Conservation (phyloP, 2,797 vertebrate species). For the Amblyopsis hoosieri region DNA sequence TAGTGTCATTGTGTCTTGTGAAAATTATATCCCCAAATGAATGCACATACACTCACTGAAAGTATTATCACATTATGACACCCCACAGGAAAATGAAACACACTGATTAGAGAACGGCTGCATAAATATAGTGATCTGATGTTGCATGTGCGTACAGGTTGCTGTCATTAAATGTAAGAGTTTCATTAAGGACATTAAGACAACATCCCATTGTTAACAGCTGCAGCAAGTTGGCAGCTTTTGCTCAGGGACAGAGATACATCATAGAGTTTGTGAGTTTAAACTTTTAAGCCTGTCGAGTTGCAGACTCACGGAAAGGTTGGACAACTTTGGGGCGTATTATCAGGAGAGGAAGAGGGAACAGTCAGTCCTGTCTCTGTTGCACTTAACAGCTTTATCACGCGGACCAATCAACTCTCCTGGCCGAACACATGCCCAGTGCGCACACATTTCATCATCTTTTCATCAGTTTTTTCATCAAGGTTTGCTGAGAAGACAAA, state of each 20-base stretch:
- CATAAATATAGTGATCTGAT: constrained; percentile 41
- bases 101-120: constrained; percentile 53
- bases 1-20: constrained; percentile 2
- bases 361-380: constrained; percentile 54
- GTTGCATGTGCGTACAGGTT: constrained; percentile 56
- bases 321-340: constrained; percentile 59
- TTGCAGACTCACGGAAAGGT: constrained; percentile 33
- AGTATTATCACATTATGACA: constrained; percentile 31
- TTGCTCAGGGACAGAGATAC: constrained; percentile 44
- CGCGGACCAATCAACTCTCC: constrained; percentile 53
- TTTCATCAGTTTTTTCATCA: constrained; percentile 43
- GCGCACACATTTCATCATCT: constrained; percentile 51
- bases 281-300: constrained; percentile 58
- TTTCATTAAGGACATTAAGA: constrained; percentile 64
- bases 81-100: constrained; percentile 36
- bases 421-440: constrained; percentile 18
- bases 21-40: constrained; percentile 1
- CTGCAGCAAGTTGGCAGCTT: constrained; percentile 40
- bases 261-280: constrained; percentile 27
- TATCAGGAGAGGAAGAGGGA: constrained; percentile 33
- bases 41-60: not conserved
- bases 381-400: constrained; percentile 61
- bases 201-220: constrained; percentile 56
- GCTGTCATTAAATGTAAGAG: constrained; percentile 76
- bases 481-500: constrained; percentile 37